Evolutionary conservation across 2,113 vertebrate genomes (phyloP).

Genomic region (Pollachius pollachius): DNA sequence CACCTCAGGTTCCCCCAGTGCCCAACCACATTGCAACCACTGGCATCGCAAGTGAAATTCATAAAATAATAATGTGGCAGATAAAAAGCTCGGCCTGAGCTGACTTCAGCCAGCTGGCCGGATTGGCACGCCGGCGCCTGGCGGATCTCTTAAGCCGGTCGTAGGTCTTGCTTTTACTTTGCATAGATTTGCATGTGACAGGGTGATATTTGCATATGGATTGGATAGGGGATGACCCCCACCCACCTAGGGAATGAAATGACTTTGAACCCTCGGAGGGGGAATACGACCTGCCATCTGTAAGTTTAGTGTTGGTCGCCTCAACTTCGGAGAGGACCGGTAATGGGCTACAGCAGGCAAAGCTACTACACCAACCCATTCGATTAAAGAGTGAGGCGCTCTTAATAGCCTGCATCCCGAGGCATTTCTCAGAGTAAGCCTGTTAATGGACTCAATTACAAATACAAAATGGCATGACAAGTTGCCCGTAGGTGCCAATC

Average conservation of each 20-base stretch:
- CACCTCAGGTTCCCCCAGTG: neutral
- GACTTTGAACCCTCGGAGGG: constrained; percentile 1
- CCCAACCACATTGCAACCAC: neutral
- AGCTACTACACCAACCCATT: too few relatives aligned
- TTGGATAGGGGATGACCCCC: constrained; percentile 16
- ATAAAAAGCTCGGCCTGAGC: neutral
- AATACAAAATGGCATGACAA: too few relatives aligned
- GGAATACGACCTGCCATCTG: constrained; percentile 40
- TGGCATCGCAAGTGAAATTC: too few relatives aligned
- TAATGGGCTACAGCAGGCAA: neutral
- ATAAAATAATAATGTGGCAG: neutral
- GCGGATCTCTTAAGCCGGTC: constrained; percentile 13
- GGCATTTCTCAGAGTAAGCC: too few relatives aligned
- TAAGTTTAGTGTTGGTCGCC: neutral
- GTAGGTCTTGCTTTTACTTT: constrained; percentile 4
- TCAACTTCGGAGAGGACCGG: constrained; percentile 12
- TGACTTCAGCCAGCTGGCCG: constrained; percentile 1
- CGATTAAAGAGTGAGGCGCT: too few relatives aligned
- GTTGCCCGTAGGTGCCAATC: too few relatives aligned
- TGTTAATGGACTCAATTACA: too few relatives aligned
- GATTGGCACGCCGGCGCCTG: neutral
- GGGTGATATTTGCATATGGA: constrained; percentile 38
- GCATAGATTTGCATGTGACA: constrained; percentile 54
- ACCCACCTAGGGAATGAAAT: constrained; percentile 30
- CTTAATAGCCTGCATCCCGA: too few relatives aligned